A percentile compares a stretch with the other conserved stretches of the same genome.
These are phyloP conservation scores for Argynnis bischoffii DNA, from an alignment of 2,888 invertebrate species.

Conservation along the genomic window DNA sequence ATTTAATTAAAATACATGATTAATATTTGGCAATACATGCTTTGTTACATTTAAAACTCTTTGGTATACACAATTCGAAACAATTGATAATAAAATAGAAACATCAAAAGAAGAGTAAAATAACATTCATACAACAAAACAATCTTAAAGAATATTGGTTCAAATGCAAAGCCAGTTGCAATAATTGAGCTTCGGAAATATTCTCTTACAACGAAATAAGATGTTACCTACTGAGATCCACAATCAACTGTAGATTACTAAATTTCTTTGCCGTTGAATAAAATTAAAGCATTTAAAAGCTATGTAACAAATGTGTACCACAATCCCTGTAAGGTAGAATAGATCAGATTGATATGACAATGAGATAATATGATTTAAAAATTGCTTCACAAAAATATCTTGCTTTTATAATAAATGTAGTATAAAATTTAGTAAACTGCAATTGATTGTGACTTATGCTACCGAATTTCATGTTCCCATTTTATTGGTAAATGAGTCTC, in stretches of 20 bases:
- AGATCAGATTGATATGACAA: constrained; percentile 31
- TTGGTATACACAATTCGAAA: constrained; percentile 31
- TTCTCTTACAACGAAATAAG: constrained; percentile 54
- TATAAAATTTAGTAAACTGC: constrained; percentile 75
- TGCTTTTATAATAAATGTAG: constrained; percentile 27
- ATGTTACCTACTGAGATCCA: constrained; percentile 75
- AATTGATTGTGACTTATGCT: constrained; percentile 79
- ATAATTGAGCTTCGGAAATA: constrained; percentile 64
- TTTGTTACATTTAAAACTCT: constrained; percentile 30
- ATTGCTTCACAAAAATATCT: constrained; percentile 37
- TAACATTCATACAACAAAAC: constrained; percentile 54
- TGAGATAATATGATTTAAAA: constrained; percentile 31
- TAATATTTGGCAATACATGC: constrained; percentile 21
- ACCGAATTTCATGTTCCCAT: constrained; percentile 60
- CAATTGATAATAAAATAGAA: constrained; percentile 18
- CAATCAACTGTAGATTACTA: constrained; percentile 80
- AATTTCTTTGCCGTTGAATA: constrained; percentile 46
- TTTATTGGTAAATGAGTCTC: constrained; percentile 49
- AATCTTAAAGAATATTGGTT: constrained; percentile 73
- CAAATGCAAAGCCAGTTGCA: constrained; percentile 45
- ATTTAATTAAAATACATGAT: constrained; percentile 3
- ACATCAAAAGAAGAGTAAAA: constrained; percentile 30
- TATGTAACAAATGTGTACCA: constrained; percentile 2
- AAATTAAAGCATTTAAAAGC: constrained; percentile 11
- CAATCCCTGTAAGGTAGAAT: constrained; percentile 21